A percentile compares a stretch with the other conserved stretches of the same genome.
Conservation (phyloP, 2,888 invertebrate genomes). For the Macrophya annulata region DNA sequence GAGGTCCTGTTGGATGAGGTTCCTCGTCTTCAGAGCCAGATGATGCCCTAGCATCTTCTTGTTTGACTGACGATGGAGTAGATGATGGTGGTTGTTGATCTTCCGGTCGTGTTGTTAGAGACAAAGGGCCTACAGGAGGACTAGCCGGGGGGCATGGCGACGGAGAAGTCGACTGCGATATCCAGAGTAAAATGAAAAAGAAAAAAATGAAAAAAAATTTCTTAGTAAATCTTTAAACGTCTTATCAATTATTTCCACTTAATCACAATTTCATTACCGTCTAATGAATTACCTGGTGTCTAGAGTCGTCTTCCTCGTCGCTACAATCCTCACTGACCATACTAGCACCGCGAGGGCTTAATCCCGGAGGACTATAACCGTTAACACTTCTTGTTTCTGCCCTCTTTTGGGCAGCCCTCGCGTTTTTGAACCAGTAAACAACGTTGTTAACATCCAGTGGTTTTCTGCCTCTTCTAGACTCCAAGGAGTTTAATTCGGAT, state of each 20-base stretch:
- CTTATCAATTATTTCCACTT: slow-evolving; percentile 47
- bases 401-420: slow-evolving; percentile 96
- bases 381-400: slow-evolving; percentile 85
- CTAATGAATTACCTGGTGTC: slow-evolving; percentile 75
- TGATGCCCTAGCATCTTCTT: slow-evolving; percentile 75
- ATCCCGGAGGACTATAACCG: slow-evolving; percentile 78
- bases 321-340: slow-evolving; percentile 78
- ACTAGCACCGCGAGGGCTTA: slow-evolving; percentile 78
- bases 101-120: slow-evolving; percentile 76
- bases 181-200: slow-evolving; percentile 30
- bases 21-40: slow-evolving; percentile 82
- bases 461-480: slow-evolving; percentile 95
- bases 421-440: slow-evolving; percentile 99
- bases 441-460: slow-evolving; percentile 98
- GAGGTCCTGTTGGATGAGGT: slow-evolving; percentile 80
- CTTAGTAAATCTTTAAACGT: background rate
- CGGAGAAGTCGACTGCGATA: slow-evolving; percentile 74
- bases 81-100: slow-evolving; percentile 75
- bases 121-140: slow-evolving; percentile 75
- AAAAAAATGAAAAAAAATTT: background rate
- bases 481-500: slow-evolving; percentile 94
- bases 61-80: slow-evolving; percentile 72
- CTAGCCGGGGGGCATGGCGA: slow-evolving; percentile 76
- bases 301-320: slow-evolving; percentile 81
- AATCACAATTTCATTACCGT: background rate